Base-by-base conservation (phyloP, 2,797 vertebrate genomes). In the Threskiornis aethiopicus region DNA sequence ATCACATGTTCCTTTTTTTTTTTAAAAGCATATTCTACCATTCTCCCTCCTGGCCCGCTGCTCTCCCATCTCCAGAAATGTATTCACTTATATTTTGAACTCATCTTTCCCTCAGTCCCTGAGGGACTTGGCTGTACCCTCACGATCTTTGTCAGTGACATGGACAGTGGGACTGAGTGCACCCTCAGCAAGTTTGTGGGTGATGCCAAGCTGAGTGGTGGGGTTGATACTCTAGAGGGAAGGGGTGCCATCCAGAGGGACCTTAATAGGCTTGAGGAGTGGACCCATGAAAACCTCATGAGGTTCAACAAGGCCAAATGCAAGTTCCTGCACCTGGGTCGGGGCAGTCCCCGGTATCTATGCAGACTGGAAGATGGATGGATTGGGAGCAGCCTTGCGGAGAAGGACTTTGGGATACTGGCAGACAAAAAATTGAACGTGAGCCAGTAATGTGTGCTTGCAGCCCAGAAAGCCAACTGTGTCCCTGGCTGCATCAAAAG, bases 121-220 rank as follows among this genome's bases (percentile, higher is more conserved):
- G 1, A 26, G 25, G 3, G 13, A 57, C 17, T 75, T 2, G 1
- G 4, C 29, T 62, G 19, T 65, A 58, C 13, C 7, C 44, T 61
- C 29, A 15, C 1, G 5, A 39, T 64, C 5, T 61, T 65, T 87
- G 37, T 10, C 1, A 0, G 37, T 5, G 16, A 55, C 19, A 16
- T 2, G 12, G 7, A 16, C 35, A 75, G 24, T 46, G 29, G 17
- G 15, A 20, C 4, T 51, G 31, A 46, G 31, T 16, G 10, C 18
- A 61, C 47, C 26, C 3, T 61, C n/a, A 42, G 8, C 6, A 21
- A 41, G 2, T 31, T 28, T 69, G 7, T 0, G 0, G 6, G 19
- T 42, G 29, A 67, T 5, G 24, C 22, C 10, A 70, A 58, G 11
- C 16, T 46, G 21, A 47, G 3, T 39, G 54, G 4, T 14, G 9